Base-by-base conservation (phyloP, 2,113 vertebrate genomes). In the Oncorhynchus kisutch region DNA sequence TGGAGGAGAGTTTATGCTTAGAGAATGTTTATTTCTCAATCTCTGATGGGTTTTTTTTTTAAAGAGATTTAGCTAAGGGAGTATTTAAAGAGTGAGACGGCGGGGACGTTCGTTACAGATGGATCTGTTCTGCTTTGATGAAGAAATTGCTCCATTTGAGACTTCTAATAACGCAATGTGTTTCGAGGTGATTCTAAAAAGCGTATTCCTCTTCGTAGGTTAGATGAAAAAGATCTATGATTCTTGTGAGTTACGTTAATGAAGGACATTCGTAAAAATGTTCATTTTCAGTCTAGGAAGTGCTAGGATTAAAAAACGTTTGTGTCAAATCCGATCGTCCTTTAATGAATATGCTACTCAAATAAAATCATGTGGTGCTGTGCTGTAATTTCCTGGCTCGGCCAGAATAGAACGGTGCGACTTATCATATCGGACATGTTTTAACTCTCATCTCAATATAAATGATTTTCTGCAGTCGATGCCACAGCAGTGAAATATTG, bases 381-480 rank as follows among this genome's bases (percentile, higher is more conserved):
- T 87, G 73, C 80, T 78, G 81, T 85, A 85, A 91, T 92, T 89
- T 91, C 88, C 83, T 74, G 71, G 70, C 76, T 82, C 73, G n/a
- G 16, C 79, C 18, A 14, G 48, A 69, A 78, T 71, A 70, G 75
- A 71, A 66, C 70, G 69, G 70, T 75, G 77, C 79, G 20, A 54
- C 82, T 84, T 76, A 84, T 88, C 81, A 82, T 75, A 75, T 71
- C 80, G 29, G 74, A 74, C 77, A 83, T 48, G 78, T 77, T 83
- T 83, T 86, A 86, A 88, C 80, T 74, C 85, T 85, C 77, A 78
- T 91, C 82, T 87, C 82, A 85, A 86, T 84, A 75, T 83, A 87
- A 88, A 86, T 84, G 84, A 27, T 48, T 65, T 71, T 16, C 16
- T 8, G 18, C 72, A 64, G 77, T 74, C 71, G 70, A 22, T 62